Percentiles rank a stretch among this genome's conserved stretches.
Evolutionary conservation across 2,797 vertebrate species (phyloP).

Genomic region (Crenuchus spilurus): DNA sequence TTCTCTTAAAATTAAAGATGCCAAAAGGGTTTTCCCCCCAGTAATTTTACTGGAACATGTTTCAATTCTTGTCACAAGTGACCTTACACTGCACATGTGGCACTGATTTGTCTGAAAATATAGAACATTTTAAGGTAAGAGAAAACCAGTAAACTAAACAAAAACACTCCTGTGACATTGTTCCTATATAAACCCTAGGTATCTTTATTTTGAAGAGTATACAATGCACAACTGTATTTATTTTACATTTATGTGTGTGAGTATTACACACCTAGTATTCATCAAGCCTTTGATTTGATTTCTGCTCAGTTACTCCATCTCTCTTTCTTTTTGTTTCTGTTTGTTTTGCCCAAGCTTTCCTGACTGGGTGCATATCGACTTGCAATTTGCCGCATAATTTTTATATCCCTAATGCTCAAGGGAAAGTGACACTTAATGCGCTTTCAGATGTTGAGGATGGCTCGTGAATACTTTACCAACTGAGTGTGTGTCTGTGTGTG

Average conservation of each 20-base stretch:
- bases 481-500: conserved; percentile 37
- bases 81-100: too few species aligned
- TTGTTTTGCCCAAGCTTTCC: conserved; percentile 18
- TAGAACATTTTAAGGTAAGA: too few species aligned
- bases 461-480: conserved; percentile 65
- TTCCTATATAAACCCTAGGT: too few species aligned
- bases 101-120: too few species aligned
- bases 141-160: too few species aligned
- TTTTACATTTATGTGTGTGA: conserved; percentile 12
- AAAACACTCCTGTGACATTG: too few species aligned
- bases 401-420: conserved; percentile 59
- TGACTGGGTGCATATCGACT: conserved; percentile 55
- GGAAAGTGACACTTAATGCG: conserved; percentile 71
- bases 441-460: conserved; percentile 66
- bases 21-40: not conserved
- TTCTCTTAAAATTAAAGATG: not conserved
- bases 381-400: conserved; percentile 63
- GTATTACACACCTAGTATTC: not conserved
- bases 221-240: too few species aligned
- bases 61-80: too few species aligned
- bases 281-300: conserved; percentile 28
- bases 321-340: conserved; percentile 22
- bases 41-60: too few species aligned
- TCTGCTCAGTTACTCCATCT: not conserved
- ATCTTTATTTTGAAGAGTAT: too few species aligned